Conservation (phyloP, 2,888 invertebrate genomes). For the Drosophila algonquin region DNA sequence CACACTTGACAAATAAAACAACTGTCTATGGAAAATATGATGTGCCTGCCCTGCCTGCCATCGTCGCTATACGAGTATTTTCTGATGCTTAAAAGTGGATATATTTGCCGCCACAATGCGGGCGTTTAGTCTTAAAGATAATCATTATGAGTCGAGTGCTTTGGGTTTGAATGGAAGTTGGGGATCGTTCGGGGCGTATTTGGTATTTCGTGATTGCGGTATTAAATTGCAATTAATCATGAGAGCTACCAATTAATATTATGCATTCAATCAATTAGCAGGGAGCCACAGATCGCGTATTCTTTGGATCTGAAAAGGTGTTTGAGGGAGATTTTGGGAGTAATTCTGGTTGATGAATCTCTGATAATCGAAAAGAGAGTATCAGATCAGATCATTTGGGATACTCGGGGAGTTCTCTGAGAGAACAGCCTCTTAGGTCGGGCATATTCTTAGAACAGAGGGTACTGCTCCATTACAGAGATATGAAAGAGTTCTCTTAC, state of each 20-base stretch:
- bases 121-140: slow-evolving; percentile 49
- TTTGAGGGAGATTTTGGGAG: not conserved
- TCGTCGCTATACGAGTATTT: slow-evolving; percentile 6
- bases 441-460: too few relatives aligned
- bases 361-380: too few relatives aligned
- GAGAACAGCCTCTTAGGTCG: too few relatives aligned
- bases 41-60: slow-evolving; percentile 3
- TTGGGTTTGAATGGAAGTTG: slow-evolving; percentile 36
- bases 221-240: slow-evolving; percentile 38
- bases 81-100: slow-evolving; percentile 8
- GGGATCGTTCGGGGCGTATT: slow-evolving; percentile 37
- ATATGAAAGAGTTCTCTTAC: too few relatives aligned
- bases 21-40: slow-evolving; percentile 25
- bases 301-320: not conserved
- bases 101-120: slow-evolving; percentile 43
- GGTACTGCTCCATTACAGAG: too few relatives aligned
- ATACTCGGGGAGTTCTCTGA: too few relatives aligned
- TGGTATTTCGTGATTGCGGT: slow-evolving; percentile 46
- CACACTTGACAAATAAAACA: slow-evolving; percentile 68
- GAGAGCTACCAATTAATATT: slow-evolving; percentile 24
- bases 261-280: slow-evolving; percentile 20
- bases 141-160: slow-evolving; percentile 45
- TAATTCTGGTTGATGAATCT: too few relatives aligned
- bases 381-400: too few relatives aligned
- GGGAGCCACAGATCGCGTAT: not conserved